A percentile compares a stretch with the other conserved stretches of the same genome.
Conservation (phyloP, 2,888 invertebrate genomes). For the Cinara cedri region DNA sequence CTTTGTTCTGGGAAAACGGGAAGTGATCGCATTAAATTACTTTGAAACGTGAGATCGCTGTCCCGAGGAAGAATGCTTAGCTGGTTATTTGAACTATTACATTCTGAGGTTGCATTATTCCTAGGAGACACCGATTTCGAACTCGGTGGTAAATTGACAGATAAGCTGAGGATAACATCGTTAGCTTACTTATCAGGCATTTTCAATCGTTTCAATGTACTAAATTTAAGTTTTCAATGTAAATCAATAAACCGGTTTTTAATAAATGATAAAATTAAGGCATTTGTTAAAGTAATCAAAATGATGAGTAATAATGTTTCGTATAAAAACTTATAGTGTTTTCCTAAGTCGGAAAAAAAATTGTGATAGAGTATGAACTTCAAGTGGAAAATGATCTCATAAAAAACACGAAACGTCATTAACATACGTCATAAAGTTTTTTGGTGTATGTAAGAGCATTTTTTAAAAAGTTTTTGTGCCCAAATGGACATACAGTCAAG, state of each 20-base stretch:
- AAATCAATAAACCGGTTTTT: slow-evolving; percentile 21
- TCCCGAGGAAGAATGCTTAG: slow-evolving; percentile 41
- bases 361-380: slow-evolving; percentile 17
- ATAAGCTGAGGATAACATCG: slow-evolving; percentile 25
- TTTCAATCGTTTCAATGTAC: slow-evolving; percentile 34
- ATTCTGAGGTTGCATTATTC: slow-evolving; percentile 29
- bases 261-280: slow-evolving; percentile 18
- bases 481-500: too few relatives aligned
- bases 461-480: too few relatives aligned
- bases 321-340: neutral
- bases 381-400: slow-evolving; percentile 33
- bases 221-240: slow-evolving; percentile 36
- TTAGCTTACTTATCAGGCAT: slow-evolving; percentile 16
- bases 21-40: slow-evolving; percentile 37
- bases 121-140: slow-evolving; percentile 27
- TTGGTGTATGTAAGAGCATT: too few relatives aligned
- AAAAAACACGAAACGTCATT: neutral
- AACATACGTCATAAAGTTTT: too few relatives aligned
- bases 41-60: slow-evolving; percentile 37
- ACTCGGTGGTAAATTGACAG: slow-evolving; percentile 31
- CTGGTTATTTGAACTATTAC: slow-evolving; percentile 29
- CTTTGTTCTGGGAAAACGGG: slow-evolving; percentile 37
- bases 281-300: slow-evolving; percentile 18
- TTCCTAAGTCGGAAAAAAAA: slow-evolving; percentile 4
- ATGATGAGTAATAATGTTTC: slow-evolving; percentile 18